Percentiles rank a stretch among this genome's conserved stretches.
Evolutionary conservation across 2,888 invertebrate species (phyloP).

Genomic region (Temnothorax ravouxi): DNA sequence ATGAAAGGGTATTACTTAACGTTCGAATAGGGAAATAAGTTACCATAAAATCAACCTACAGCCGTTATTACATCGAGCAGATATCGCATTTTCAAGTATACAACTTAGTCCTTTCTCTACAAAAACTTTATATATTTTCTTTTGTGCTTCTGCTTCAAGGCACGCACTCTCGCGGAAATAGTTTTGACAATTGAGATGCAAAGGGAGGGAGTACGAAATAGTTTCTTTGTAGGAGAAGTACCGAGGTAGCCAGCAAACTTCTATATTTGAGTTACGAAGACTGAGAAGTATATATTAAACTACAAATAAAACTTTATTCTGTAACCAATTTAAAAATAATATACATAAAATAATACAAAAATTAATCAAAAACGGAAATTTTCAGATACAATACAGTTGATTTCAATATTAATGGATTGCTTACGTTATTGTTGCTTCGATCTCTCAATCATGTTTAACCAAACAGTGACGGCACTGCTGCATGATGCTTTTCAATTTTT

Average conservation of each 20-base stretch:
- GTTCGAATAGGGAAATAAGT: neutral
- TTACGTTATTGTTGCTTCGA: neutral
- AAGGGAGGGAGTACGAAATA: constrained; percentile 43
- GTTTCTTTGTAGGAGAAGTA: constrained; percentile 23
- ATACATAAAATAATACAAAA: constrained; percentile 11
- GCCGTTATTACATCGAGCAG: constrained; percentile 2
- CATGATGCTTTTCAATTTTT: neutral
- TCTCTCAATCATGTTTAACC: neutral
- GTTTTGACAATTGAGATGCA: constrained; percentile 55
- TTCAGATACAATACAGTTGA: neutral
- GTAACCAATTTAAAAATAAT: constrained; percentile 11
- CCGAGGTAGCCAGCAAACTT: constrained; percentile 45
- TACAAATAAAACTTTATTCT: neutral
- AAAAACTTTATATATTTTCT: constrained; percentile 41
- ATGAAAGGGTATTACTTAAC: neutral
- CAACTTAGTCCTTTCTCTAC: neutral
- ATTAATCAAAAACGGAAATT: neutral
- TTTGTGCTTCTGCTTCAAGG: constrained; percentile 27
- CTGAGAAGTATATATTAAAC: constrained; percentile 29
- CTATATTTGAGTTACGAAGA: constrained; percentile 36
- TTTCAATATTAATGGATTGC: neutral
- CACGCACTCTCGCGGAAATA: constrained; percentile 21
- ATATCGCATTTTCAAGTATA: constrained; percentile 13
- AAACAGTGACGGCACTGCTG: neutral
- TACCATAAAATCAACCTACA: neutral